These are phyloP conservation scores for Amitus sp. DNA, from an alignment of 2,888 invertebrate species.

Conservation along the genomic window DNA sequence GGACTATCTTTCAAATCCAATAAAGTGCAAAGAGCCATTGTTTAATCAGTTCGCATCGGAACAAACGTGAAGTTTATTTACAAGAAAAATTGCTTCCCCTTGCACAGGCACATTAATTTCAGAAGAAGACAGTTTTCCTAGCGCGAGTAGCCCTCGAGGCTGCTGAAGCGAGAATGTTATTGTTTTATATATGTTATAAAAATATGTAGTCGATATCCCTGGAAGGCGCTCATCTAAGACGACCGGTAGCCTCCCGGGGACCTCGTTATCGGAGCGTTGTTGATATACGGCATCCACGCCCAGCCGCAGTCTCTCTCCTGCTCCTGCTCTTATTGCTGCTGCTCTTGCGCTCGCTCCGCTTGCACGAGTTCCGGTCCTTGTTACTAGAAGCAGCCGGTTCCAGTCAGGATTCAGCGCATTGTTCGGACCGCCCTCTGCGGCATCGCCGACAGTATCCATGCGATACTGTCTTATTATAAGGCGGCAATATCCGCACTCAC, in stretches of 20 bases:
- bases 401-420: conserved; percentile 43
- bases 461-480: conserved; percentile 63
- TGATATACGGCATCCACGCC: conserved; percentile 60
- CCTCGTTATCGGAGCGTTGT: conserved; percentile 63
- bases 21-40: background rate
- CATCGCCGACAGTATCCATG: conserved; percentile 52
- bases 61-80: conserved; percentile 1
- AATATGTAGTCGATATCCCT: conserved; percentile 34
- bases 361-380: conserved; percentile 48
- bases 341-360: conserved; percentile 32
- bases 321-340: conserved; percentile 18
- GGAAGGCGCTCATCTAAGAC: conserved; percentile 43
- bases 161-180: conserved; percentile 28
- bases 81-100: background rate
- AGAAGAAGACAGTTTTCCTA: background rate
- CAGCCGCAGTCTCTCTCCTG: conserved; percentile 22
- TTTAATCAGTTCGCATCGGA: background rate
- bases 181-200: conserved; percentile 39
- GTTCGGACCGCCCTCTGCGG: conserved; percentile 53
- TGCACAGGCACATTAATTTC: background rate
- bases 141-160: background rate
- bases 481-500: conserved; percentile 55
- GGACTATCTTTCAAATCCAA: background rate
- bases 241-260: conserved; percentile 60
- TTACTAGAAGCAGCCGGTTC: conserved; percentile 47